These are phyloP conservation scores for Tyria jacobaeae DNA, from an alignment of 2,888 invertebrate species.

Conservation along the genomic window DNA sequence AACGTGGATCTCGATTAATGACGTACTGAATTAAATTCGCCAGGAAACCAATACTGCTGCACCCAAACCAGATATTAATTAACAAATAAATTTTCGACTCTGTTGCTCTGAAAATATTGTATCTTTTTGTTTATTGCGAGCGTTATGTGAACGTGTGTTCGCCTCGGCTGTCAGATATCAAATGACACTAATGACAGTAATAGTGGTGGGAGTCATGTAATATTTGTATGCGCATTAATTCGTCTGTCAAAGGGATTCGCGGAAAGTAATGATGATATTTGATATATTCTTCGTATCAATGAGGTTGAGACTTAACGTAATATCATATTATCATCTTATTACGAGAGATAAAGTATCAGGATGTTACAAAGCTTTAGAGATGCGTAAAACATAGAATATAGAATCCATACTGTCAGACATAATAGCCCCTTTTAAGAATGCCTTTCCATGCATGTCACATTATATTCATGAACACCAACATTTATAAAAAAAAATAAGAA, in stretches of 20 bases:
- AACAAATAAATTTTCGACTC: slow-evolving; percentile 55
- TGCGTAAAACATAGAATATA: not conserved
- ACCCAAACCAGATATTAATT: slow-evolving; percentile 57
- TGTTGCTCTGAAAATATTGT: slow-evolving; percentile 51
- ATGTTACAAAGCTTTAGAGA: not conserved
- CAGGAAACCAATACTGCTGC: slow-evolving; percentile 73
- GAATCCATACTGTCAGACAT: too few species aligned
- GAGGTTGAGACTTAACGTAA: not conserved
- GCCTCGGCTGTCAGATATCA: slow-evolving; percentile 68
- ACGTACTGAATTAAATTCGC: slow-evolving; percentile 80
- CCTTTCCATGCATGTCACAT: too few species aligned
- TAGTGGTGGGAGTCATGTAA: slow-evolving; percentile 25
- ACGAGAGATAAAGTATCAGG: not conserved
- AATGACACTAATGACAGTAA: slow-evolving; percentile 68
- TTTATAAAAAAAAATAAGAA: not conserved
- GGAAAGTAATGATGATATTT: slow-evolving; percentile 11
- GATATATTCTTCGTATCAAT: slow-evolving; percentile 9
- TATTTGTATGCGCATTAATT: slow-evolving; percentile 25
- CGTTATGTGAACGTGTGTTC: slow-evolving; percentile 52
- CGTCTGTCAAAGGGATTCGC: slow-evolving; percentile 15
- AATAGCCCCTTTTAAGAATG: too few species aligned
- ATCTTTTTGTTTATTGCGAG: slow-evolving; percentile 55
- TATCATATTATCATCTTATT: slow-evolving; percentile 9
- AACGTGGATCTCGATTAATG: slow-evolving; percentile 78
- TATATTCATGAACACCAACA: not conserved